Percentiles rank a stretch among this genome's conserved stretches.
These are phyloP conservation scores for Anguilla rostrata DNA, from an alignment of 2,113 vertebrate species.

Conservation along the genomic window DNA sequence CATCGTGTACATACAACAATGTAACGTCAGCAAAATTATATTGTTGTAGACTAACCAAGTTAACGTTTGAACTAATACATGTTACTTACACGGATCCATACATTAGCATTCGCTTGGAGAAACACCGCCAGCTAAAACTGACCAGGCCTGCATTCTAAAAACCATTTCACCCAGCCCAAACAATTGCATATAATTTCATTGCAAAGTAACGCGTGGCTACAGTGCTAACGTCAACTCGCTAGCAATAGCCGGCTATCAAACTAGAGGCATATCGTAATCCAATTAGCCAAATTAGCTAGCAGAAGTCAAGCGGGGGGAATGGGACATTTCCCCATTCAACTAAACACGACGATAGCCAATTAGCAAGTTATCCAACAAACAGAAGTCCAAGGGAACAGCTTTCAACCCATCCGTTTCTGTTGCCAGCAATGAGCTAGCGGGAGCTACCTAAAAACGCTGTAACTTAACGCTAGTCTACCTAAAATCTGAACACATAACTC, in stretches of 20 bases:
- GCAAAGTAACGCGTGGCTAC: no score
- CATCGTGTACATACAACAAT: no score
- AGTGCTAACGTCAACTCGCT: no score
- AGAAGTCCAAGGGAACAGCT: not conserved
- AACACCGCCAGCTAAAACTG: not conserved
- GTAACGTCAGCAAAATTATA: no score
- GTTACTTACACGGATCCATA: not conserved
- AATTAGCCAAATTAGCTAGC: not conserved
- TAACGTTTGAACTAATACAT: no score
- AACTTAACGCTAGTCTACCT: not conserved
- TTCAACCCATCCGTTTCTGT: not conserved
- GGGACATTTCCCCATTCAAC: not conserved
- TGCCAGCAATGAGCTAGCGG: not conserved
- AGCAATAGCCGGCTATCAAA: not conserved
- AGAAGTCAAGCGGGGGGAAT: not conserved
- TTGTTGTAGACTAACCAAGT: no score
- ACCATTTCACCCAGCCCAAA: not conserved
- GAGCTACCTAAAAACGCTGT: not conserved
- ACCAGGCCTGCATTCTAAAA: not conserved
- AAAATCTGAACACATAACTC: not conserved
- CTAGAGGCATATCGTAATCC: not conserved
- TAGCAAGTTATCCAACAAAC: constrained; percentile 3
- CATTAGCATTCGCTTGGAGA: not conserved
- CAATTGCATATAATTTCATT: not conserved
- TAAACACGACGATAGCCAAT: constrained; percentile 9